Evolutionary conservation across 1,140 invertebrate genomes (phyloP).

Genomic region (Hetaerina americana): DNA sequence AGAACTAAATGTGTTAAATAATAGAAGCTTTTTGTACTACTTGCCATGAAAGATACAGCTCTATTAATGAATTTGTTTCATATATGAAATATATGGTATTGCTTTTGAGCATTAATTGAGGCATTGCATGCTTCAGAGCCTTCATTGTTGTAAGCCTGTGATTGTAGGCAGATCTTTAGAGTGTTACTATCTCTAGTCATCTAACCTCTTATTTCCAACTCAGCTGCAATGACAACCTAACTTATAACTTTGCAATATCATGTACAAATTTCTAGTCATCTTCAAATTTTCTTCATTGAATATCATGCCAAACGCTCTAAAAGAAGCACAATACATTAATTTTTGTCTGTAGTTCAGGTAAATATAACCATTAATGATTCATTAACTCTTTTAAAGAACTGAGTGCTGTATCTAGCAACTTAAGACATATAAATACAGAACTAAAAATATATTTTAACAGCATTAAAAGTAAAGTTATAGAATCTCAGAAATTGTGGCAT

Average conservation of each 20-base stretch:
- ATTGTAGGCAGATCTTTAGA: background rate
- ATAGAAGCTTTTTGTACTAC: background rate
- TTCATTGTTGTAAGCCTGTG: background rate
- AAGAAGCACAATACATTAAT: background rate
- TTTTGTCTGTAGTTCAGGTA: too few species aligned
- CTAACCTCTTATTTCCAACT: background rate
- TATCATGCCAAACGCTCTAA: background rate
- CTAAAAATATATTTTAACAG: background rate
- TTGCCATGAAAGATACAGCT: background rate
- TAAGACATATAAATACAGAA: too few species aligned
- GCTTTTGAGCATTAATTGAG: background rate
- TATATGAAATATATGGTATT: background rate
- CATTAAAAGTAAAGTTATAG: background rate
- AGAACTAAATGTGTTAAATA: background rate
- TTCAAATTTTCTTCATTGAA: background rate
- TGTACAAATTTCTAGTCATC: background rate
- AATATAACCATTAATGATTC: too few species aligned
- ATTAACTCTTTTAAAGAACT: too few species aligned
- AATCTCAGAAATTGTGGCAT: background rate
- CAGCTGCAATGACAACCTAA: background rate
- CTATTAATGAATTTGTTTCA: background rate
- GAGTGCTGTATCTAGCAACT: too few species aligned
- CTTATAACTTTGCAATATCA: background rate
- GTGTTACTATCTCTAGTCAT: background rate
- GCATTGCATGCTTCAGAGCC: background rate